phyloP scores from a whole-genome alignment of 2,888 invertebrate genomes.

The Microctonus brassicae region DNA sequence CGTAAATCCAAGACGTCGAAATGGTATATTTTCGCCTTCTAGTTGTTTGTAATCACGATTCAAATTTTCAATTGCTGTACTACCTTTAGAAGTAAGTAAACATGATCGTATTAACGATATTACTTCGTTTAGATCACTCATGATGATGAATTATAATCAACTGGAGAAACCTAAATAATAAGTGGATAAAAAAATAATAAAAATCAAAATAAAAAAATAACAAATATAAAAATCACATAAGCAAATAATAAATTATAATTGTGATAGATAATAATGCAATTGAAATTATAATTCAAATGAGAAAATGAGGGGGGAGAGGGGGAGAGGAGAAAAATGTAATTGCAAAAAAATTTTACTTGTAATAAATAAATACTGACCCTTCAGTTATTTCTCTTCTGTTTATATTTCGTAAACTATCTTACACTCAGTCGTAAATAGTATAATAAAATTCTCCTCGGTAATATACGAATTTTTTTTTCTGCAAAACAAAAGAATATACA shows the following conservation, averaged over 20 bases:
- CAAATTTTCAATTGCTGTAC: conserved; percentile 71
- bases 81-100: conserved; percentile 72
- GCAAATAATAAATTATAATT: too few species aligned
- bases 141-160: background rate
- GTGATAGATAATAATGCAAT: too few species aligned
- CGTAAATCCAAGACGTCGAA: conserved; percentile 73
- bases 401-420: background rate
- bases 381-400: background rate
- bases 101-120: conserved; percentile 71
- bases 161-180: background rate
- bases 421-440: background rate
- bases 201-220: too few species aligned
- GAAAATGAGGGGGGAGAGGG: background rate
- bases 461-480: background rate
- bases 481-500: background rate
- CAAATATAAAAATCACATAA: too few species aligned
- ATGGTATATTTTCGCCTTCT: conserved; percentile 78
- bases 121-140: conserved; percentile 72
- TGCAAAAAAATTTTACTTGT: too few species aligned
- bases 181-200: background rate
- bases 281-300: too few species aligned
- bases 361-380: background rate
- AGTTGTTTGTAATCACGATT: conserved; percentile 76
- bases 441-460: background rate
- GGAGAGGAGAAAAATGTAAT: too few species aligned